Base-by-base conservation (phyloP, 1,140 invertebrate species). In the Anoplophora glabripennis region DNA sequence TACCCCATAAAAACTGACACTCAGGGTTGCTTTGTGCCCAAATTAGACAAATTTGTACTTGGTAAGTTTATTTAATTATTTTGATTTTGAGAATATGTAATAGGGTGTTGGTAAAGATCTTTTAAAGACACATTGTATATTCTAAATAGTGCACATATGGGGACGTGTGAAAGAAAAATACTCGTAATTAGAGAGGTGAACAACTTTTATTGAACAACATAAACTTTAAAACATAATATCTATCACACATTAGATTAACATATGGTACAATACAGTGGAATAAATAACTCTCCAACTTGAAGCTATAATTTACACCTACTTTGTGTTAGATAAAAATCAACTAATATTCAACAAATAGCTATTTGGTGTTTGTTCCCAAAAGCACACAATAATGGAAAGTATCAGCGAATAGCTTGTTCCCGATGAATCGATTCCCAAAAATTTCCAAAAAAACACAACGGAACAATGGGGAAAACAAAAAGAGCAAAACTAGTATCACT, bases 151-250 rank as follows among this genome's bases (percentile, higher is more conserved):
- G n/a, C n/a, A n/a, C n/a, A n/a, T n/a, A n/a, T n/a, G n/a, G n/a
- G n/a, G n/a, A n/a, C n/a, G 1, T 42, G 14, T 33, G 28, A 57
- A 56, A 53, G 34, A 61, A 61, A 61, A 61, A 12, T 8, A 47
- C 41, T n/a, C n/a, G 4, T 35, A 56, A 34, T 36, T 53, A 66
- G 68, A 71, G 69, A 71, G 70, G 68, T 70, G 65, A 73, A 72
- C 64, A 71, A 66, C 63, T 59, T 72, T 72, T 71, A 71, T 71
- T 72, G 59, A 70, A 59, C 58, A 68, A 71, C 69, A 68, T 70
- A 72, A 70, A 63, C 49, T 66, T 47, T 57, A 67, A 64, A 64
- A 72, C 70, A 74, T 59, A 28, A 28, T 28, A 28, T 28, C 21
- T 68, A 70, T 69, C 72, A 73, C 69, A 66, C 59, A 69, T 59